Percentiles rank a stretch among this genome's conserved stretches.
Conservation (phyloP, 1,140 invertebrate genomes). For the Whitmania pigra region DNA sequence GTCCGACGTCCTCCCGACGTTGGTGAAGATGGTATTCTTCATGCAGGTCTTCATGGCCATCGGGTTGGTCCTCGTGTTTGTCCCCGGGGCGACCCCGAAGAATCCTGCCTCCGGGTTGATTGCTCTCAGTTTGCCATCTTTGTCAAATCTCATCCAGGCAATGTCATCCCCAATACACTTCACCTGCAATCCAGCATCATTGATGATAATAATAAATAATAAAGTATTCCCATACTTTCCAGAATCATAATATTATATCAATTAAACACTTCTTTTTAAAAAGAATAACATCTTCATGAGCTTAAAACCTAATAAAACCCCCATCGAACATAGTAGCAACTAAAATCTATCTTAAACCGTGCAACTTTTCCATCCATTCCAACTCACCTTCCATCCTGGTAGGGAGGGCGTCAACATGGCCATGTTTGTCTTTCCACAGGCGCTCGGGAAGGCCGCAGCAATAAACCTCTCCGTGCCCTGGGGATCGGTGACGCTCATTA, state of each 20-base stretch:
- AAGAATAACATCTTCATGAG: too few species aligned
- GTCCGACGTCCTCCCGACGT: slow-evolving; percentile 89
- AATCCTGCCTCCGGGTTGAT: slow-evolving; percentile 99
- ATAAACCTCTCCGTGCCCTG: slow-evolving; percentile 78
- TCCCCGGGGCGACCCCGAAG: slow-evolving; percentile 96
- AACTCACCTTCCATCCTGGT: slow-evolving; percentile 68
- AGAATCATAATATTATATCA: too few species aligned
- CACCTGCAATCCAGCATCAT: not conserved
- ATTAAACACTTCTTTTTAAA: too few species aligned
- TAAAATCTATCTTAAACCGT: too few species aligned
- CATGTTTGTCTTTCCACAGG: slow-evolving; percentile 96
- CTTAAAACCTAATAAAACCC: too few species aligned
- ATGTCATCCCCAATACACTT: slow-evolving; percentile 47
- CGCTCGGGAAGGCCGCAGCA: slow-evolving; percentile 91
- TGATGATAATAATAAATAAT: not conserved
- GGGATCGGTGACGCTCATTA: slow-evolving; percentile 67
- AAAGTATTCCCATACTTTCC: too few species aligned
- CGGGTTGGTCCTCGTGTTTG: slow-evolving; percentile 79
- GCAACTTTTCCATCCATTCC: not conserved
- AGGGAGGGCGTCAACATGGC: slow-evolving; percentile 90
- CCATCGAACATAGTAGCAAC: too few species aligned
- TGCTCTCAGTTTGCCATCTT: slow-evolving; percentile 72
- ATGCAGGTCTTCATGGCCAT: slow-evolving; percentile 91
- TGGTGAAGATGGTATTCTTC: slow-evolving; percentile 91
- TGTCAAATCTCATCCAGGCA: slow-evolving; percentile 79